These are phyloP conservation scores for Pseudachorutes palmiensis DNA, from an alignment of 1,140 invertebrate species.

Conservation along the genomic window DNA sequence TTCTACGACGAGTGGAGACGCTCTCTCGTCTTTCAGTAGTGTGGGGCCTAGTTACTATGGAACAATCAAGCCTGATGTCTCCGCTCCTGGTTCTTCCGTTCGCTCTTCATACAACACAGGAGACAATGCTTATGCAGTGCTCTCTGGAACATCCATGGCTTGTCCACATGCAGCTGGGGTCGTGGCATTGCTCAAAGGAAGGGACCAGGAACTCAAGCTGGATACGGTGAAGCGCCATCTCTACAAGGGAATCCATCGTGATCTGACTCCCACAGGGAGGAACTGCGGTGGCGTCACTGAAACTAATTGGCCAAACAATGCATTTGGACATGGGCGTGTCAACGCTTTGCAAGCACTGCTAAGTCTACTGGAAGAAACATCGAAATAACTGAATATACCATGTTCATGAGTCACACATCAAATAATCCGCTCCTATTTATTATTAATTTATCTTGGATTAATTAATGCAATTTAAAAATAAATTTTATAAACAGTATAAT, in stretches of 20 bases:
- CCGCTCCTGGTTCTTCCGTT: conserved; percentile 21
- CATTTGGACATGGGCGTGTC: not conserved
- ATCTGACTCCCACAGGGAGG: not conserved
- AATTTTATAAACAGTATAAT: too few species aligned
- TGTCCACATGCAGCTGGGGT: conserved; percentile 21
- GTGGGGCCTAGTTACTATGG: conserved; percentile 13
- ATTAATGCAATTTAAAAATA: too few species aligned
- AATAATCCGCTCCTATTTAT: too few species aligned
- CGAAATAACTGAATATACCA: too few species aligned
- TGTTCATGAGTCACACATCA: too few species aligned
- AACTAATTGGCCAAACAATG: not conserved
- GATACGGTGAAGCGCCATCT: too few species aligned
- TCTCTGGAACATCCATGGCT: conserved; percentile 28
- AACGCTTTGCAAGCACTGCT: conserved; percentile 4
- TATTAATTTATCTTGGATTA: too few species aligned
- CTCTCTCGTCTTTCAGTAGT: conserved; percentile 14
- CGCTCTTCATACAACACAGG: conserved; percentile 7
- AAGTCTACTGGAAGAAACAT: not conserved
- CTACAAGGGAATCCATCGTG: too few species aligned
- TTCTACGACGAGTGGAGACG: not conserved
- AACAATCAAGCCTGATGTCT: conserved; percentile 22
- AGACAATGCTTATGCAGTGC: conserved; percentile 14
- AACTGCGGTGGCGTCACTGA: conserved; percentile 11
- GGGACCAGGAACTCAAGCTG: not conserved
- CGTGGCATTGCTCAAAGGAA: not conserved